phyloP scores from a whole-genome alignment of 2,113 vertebrate species.

The Aphyosemion australe region DNA sequence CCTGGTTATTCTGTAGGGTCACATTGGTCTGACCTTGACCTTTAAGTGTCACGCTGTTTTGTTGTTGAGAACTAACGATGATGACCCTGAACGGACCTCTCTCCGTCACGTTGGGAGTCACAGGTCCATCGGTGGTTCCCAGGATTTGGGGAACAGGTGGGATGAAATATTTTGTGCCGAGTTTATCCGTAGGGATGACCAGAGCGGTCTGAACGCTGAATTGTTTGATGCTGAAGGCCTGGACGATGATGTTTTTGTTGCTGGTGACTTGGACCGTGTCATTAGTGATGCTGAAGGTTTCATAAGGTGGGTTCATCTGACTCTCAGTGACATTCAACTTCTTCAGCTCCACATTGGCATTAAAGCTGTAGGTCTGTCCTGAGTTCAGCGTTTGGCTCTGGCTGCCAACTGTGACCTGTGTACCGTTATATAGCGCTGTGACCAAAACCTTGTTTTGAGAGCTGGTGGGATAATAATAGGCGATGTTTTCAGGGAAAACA shows the following conservation, averaged over 20 bases:
- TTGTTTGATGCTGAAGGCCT: conserved; percentile 9
- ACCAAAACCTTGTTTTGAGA: conserved; percentile 22
- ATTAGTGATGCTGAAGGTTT: neutral
- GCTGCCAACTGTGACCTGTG: rapidly evolving
- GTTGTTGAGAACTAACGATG: conserved; percentile 35
- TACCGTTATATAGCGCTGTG: neutral
- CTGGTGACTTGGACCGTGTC: conserved; percentile 26
- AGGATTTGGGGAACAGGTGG: conserved; percentile 26
- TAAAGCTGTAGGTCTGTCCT: neutral
- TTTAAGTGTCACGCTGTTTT: conserved; percentile 10
- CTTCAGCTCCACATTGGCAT: conserved; percentile 12
- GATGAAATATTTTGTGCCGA: conserved; percentile 58
- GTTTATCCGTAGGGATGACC: conserved; percentile 31
- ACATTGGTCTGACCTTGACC: rapidly evolving
- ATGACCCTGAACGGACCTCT: conserved; percentile 55
- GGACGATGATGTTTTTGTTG: conserved; percentile 27
- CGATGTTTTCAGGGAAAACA: conserved; percentile 78
- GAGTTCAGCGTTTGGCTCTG: rapidly evolving
- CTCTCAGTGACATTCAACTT: rapidly evolving
- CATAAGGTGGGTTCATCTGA: too few species aligned
- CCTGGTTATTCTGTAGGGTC: neutral
- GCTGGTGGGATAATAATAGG: conserved; percentile 30
- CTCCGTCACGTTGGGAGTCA: rapidly evolving
- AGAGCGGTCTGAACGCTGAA: conserved; percentile 61
- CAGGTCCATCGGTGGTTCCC: neutral